phyloP scores from a whole-genome alignment of 2,113 vertebrate species.

The Carlito syrichta region DNA sequence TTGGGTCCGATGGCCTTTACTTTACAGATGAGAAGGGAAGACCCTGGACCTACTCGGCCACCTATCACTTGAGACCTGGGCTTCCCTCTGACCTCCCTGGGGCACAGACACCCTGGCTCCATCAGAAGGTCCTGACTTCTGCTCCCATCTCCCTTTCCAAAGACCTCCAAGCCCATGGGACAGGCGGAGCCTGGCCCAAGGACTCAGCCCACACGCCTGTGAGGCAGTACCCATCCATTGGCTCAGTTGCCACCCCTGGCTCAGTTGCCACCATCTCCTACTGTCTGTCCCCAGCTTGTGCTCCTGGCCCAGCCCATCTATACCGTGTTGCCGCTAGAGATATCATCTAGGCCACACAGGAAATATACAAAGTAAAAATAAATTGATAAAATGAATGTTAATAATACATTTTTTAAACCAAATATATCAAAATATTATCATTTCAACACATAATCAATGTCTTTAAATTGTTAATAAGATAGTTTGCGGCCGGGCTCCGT shows the following conservation, averaged over 20 bases:
- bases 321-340: accelerated
- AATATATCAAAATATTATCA: background rate
- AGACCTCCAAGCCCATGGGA: background rate
- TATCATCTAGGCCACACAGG: accelerated
- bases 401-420: background rate
- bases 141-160: background rate
- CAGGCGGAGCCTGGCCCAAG: background rate
- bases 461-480: background rate
- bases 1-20: background rate
- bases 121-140: background rate
- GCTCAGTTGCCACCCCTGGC: background rate
- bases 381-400: background rate
- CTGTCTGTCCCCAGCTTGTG: background rate
- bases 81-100: background rate
- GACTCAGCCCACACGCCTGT: background rate
- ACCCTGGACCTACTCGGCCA: background rate
- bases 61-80: background rate
- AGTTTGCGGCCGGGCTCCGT: too few species aligned
- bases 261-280: background rate
- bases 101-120: background rate
- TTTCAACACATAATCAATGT: background rate
- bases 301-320: background rate
- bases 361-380: background rate
- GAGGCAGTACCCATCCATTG: too few species aligned
- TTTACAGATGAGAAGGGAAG: background rate